Conservation (phyloP, 2,797 vertebrate genomes). For the Hypotaenidia okinawae region DNA sequence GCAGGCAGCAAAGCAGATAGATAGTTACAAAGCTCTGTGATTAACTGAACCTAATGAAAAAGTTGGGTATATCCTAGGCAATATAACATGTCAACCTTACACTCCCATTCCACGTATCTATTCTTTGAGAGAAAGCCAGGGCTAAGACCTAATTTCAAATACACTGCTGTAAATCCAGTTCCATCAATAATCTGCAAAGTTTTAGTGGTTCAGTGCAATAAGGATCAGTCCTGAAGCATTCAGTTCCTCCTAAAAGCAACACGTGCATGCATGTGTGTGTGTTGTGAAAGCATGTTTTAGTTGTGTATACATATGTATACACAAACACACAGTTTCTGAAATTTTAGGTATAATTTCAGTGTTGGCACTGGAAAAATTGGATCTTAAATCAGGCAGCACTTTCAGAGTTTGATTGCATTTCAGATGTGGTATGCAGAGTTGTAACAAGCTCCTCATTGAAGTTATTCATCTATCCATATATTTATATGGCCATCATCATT, state of each 20-base stretch:
- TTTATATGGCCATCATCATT: slow-evolving; percentile 7
- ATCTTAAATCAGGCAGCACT: not conserved
- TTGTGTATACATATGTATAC: not conserved
- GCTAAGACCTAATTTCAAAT: not conserved
- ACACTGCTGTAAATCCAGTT: not conserved
- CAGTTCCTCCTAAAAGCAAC: not conserved
- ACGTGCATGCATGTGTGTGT: fast-evolving
- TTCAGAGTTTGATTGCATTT: slow-evolving; percentile 2
- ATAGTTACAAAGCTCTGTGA: not conserved
- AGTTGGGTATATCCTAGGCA: not conserved
- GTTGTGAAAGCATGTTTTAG: not conserved
- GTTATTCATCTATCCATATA: slow-evolving; percentile 28
- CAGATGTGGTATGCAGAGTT: not conserved
- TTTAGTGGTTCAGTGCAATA: not conserved
- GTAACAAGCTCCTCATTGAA: slow-evolving; percentile 16
- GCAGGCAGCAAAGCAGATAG: not conserved
- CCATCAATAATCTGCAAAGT: not conserved
- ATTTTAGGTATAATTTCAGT: not conserved
- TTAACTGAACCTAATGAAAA: not conserved
- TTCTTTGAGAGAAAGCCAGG: not conserved
- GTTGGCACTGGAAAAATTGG: not conserved
- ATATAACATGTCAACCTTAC: not conserved
- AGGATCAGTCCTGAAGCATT: not conserved
- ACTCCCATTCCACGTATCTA: not conserved
- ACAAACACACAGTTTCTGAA: not conserved